Base-by-base conservation (phyloP, 2,797 vertebrate genomes). In the Malurus leucopterus region DNA sequence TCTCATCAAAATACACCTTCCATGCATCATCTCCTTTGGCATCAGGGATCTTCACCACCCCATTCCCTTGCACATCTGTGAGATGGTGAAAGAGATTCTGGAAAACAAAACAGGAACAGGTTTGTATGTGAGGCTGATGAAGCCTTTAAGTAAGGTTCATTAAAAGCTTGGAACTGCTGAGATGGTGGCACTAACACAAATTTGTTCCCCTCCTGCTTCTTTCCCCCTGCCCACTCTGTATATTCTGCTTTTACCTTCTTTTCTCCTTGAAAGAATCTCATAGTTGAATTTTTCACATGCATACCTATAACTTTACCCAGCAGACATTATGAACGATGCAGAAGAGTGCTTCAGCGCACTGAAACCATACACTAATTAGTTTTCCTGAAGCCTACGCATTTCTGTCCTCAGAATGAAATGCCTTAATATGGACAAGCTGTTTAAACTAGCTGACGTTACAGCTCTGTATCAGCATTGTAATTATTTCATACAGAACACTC, bases 1-100 rank as follows among this genome's bases (percentile, higher is more conserved):
- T 99, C 72, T 99, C 99, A 46, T 99, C 99, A 76, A 98, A 99
- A 97, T 99, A 99, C 88, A 99, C 98, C 92, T 99, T 99, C 99
- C 99, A 99, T 0, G 98, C 98, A 43, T 99, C 99, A 4, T 99
- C 99, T 54, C 99, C 98, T 86, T 98, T 98, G 74, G 99, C 97
- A 74, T 99, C 99, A 4, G 99, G 99, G 78, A 99, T 99, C 96
- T 96, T 98, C 79, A 99, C 98, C 89, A 96, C 98, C 13, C 99
- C 99, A 78, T 96, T 98, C 49, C 98, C 98, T 47, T 99, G 98
- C 62, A 99, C 92, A 59, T 99, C 99, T 10, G 99, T 99, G 51
- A 98, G 98, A 96, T 99, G 97, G 96, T 99, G 99, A 96, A 99
- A 99, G 85, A 99, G 97, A 93, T 99, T 99, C 99, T 99, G 96